These are phyloP conservation scores for Vidua macroura DNA, from an alignment of 2,113 vertebrate genomes.

Conservation along the genomic window DNA sequence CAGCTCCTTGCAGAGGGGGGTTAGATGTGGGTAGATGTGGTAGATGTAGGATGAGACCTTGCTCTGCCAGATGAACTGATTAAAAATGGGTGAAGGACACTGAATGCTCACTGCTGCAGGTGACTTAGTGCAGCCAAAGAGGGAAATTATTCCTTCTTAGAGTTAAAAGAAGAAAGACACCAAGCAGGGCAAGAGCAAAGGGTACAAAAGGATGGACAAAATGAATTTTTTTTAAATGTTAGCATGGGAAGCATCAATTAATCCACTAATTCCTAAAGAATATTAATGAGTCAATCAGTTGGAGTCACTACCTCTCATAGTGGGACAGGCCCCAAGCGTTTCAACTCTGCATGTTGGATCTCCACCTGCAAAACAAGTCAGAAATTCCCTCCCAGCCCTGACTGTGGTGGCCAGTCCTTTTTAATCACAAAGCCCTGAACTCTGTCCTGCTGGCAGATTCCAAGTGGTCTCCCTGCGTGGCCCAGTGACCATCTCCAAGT, in stretches of 20 bases:
- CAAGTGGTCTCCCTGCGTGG: rapidly evolving
- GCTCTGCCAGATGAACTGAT: neutral
- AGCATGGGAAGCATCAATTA: neutral
- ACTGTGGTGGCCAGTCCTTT: neutral
- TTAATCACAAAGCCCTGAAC: neutral
- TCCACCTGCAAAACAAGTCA: neutral
- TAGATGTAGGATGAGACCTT: neutral
- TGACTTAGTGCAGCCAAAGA: neutral
- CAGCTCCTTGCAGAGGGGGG: neutral
- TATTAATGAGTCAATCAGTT: neutral
- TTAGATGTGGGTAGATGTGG: too few species aligned
- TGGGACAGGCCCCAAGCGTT: neutral
- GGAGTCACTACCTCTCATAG: neutral
- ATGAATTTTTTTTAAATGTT: neutral
- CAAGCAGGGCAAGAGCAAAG: neutral
- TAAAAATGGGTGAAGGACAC: neutral
- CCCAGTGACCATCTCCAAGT: neutral
- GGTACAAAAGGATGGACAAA: neutral
- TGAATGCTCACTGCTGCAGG: neutral
- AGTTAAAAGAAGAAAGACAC: neutral
- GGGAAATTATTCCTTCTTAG: neutral
- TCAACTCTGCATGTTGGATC: rapidly evolving
- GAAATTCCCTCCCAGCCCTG: neutral
- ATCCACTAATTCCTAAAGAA: neutral
- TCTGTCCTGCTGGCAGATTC: neutral